phyloP scores from a whole-genome alignment of 1,140 invertebrate species.

The Polypedilum pembai region DNA sequence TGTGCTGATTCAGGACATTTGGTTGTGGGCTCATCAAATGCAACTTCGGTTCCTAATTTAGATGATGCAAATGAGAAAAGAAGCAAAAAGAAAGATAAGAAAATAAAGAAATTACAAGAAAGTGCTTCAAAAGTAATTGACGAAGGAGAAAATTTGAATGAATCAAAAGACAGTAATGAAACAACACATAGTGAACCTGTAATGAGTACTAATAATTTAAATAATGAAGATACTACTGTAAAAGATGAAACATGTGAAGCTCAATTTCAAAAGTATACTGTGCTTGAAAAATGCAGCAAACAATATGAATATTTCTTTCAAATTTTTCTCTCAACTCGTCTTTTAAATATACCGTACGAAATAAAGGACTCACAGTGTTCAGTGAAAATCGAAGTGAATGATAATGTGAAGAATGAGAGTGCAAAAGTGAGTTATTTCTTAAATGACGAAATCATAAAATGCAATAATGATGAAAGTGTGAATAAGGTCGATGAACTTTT shows the following conservation, averaged over 20 bases:
- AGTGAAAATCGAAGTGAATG: background rate
- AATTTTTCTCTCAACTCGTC: slow-evolving; percentile 38
- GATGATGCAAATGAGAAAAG: background rate
- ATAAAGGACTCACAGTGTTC: background rate
- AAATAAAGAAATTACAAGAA: background rate
- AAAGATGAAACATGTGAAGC: background rate
- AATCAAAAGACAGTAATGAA: background rate
- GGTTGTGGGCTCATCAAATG: background rate
- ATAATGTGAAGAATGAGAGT: slow-evolving; percentile 21
- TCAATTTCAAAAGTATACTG: slow-evolving; percentile 41
- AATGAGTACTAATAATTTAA: background rate
- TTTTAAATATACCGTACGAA: slow-evolving; percentile 33
- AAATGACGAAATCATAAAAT: slow-evolving; percentile 38
- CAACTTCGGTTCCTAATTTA: background rate
- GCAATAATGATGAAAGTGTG: slow-evolving; percentile 34
- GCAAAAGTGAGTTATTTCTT: slow-evolving; percentile 37
- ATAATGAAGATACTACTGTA: background rate
- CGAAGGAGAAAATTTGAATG: background rate
- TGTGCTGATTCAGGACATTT: background rate
- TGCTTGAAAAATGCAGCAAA: slow-evolving; percentile 56
- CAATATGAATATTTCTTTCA: slow-evolving; percentile 57
- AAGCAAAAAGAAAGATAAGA: slow-evolving; percentile 11
- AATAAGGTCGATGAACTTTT: slow-evolving; percentile 40
- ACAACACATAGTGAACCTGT: background rate
- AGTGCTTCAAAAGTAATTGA: background rate